Percentiles rank a stretch among this genome's conserved stretches.
phyloP scores from a whole-genome alignment of 2,888 invertebrate genomes.

The Alitta virens region DNA sequence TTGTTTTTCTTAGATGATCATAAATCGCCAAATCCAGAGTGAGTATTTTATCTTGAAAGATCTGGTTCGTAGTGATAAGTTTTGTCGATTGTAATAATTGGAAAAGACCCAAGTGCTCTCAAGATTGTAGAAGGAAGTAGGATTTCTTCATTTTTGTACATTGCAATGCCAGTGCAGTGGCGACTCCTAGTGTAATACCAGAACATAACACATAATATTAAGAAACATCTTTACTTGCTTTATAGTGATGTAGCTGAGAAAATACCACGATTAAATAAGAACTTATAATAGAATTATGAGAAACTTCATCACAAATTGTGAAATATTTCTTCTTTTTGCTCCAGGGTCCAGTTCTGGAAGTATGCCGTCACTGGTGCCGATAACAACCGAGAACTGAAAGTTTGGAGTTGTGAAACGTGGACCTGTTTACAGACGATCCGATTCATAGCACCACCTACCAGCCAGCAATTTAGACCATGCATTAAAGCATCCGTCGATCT shows the following conservation, averaged over 20 bases:
- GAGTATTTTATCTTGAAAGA: no score
- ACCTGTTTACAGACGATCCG: conserved; percentile 70
- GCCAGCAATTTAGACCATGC: conserved; percentile 52
- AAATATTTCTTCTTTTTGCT: neutral
- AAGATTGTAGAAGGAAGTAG: no score
- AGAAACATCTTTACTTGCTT: neutral
- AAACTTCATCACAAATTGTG: neutral
- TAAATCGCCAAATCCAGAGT: conserved; percentile 67
- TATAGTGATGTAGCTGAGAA: neutral
- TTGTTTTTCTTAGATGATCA: conserved; percentile 93
- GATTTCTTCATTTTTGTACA: no score
- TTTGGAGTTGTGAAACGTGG: conserved; percentile 96
- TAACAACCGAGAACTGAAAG: conserved; percentile 84
- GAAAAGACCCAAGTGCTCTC: no score
- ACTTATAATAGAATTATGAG: neutral
- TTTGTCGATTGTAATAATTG: no score
- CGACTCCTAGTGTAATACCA: no score
- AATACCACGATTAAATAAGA: neutral
- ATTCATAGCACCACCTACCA: conserved; percentile 34
- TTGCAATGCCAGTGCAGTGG: no score
- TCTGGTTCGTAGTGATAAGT: no score
- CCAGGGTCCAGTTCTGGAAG: conserved; percentile 86
- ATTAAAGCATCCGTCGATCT: conserved; percentile 80
- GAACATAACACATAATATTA: no score
- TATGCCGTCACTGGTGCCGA: conserved; percentile 89